Evolutionary conservation across 2,888 invertebrate genomes (phyloP), one percentile per base, ranked within the genome.

Genomic region (Diploptera punctata): DNA sequence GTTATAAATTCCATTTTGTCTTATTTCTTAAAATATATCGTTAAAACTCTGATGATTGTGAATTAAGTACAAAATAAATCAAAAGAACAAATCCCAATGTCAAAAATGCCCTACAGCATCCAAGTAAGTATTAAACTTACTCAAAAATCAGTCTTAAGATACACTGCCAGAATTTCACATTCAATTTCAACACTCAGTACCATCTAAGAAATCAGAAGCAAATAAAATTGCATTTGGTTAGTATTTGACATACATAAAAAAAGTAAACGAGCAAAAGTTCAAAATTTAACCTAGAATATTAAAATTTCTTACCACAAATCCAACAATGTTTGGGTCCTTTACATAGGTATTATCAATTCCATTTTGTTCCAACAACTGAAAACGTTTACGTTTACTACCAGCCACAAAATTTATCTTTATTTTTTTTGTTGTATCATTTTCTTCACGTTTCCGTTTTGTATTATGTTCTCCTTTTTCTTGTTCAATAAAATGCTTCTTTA

Each of bases 251-350:
- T 3, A n/a, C 10, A 13, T 44, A 13, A 44, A 13, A 38, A 38
- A 38, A 38, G 16, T n/a, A 44, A 9, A 7, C 0, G 10, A n/a
- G 3, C 44, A 5, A n/a, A 3, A 18, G 2, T 44, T 18, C 44
- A 16, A 1, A 44, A 44, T 18, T 19, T 7, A 47, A 47, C 2
- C 18, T 18, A 18, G 1, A 7, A 4, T 47, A 7, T 47, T 47
- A 3, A 44, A 44, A 18, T n/a, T 13, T 68, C 76, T 79, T 79
- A 83, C 85, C 71, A 88, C 88, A 71, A 93, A 84, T 7, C 90
- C 91, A 44, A 95, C 87, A 38, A 93, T 82, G 82, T 93, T 94
- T 0, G 90, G 90, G 83, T 93, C 90, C 21, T 73, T 75, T 33
- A 57, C 26, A 67, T 31, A 76, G 0, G 76, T 1, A 26, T 24